Evolutionary conservation across 2,888 invertebrate genomes (phyloP).

Genomic region (Syrista parreyssii): DNA sequence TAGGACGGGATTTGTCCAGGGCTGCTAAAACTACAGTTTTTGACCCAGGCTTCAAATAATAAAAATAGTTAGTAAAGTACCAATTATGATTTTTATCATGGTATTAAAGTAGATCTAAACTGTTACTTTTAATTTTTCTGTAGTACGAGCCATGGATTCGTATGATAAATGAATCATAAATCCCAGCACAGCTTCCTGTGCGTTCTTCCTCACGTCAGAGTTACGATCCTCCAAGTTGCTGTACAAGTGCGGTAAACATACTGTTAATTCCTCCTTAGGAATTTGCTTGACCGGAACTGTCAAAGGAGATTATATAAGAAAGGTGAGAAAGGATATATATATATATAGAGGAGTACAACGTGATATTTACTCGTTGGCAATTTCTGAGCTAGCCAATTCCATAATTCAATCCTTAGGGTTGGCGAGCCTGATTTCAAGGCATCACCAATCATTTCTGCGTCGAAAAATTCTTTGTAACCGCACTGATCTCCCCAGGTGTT

Average conservation of each 20-base stretch:
- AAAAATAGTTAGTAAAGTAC: conserved; percentile 15
- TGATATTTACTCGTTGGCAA: conserved; percentile 75
- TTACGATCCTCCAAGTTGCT: conserved; percentile 90
- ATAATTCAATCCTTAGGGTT: conserved; percentile 81
- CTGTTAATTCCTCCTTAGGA: conserved; percentile 82
- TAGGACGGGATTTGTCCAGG: conserved; percentile 87
- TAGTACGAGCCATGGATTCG: conserved; percentile 79
- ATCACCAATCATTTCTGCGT: conserved; percentile 90
- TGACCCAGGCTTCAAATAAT: conserved; percentile 73
- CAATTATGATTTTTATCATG: conserved; percentile 2
- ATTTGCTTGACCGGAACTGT: conserved; percentile 78
- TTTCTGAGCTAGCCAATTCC: conserved; percentile 87
- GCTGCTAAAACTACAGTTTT: conserved; percentile 81
- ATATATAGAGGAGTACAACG: not conserved
- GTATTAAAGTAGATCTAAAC: not conserved
- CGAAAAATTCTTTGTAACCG: conserved; percentile 84
- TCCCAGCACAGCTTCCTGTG: conserved; percentile 89
- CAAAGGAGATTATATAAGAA: conserved; percentile 25
- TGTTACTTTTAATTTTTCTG: conserved; percentile 81
- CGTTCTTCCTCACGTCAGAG: conserved; percentile 90
- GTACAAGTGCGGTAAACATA: conserved; percentile 82
- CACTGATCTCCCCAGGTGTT: conserved; percentile 88
- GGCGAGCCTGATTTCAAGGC: conserved; percentile 89
- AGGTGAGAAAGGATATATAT: not conserved
- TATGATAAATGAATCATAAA: conserved; percentile 94